Evolutionary conservation across 2,113 vertebrate species (phyloP), one percentile per base, ranked within the genome.

Genomic region (Podiceps cristatus): DNA sequence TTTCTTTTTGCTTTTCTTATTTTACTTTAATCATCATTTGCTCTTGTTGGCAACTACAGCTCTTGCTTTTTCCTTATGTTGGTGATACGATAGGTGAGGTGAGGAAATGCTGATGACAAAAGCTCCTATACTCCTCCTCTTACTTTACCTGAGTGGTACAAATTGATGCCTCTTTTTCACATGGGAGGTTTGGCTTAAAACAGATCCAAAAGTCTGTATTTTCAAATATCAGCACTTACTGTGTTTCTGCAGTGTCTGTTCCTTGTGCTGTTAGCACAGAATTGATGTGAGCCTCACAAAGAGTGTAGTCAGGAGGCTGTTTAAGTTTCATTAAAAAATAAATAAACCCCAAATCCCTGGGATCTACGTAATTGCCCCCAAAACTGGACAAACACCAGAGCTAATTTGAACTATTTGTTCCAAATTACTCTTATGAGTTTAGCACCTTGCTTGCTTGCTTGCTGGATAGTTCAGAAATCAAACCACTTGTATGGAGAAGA

Each of bases 1-100:
- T 96, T 93, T 90, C 92, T 60, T 91, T 96, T 93, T 63, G 23
- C 10, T 96, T 90, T 92, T 66, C 7, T 77, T 90, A 68, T 94
- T 97, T 96, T 91, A 82, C 64, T 91, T 96, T 63, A 63, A 33
- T 90, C 24, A 62, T 64, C 52, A 45, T 89, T 78, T 85, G 28
- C 9, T 89, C 82, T 81, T 76, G 18, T 44, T 96, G 86, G 82
- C 33, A 77, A 13, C 84, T 87, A 74, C 22, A n/a, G 12, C 6
- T 37, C 24, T 90, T 58, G 18, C 25, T 55, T 67, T 93, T 68
- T 53, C 42, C 14, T 72, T 58, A 13, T 33, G 17, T 18, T 63
- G 63, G 42, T 73, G 42, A 82, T 23, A 59, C 2, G 23, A 81
- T 19, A 81, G 88, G 81, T 14, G 13, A 79, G 49, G 40, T 82